Evolutionary conservation across 1,140 invertebrate genomes (phyloP).

Genomic region (Dermatophagoides farinae): DNA sequence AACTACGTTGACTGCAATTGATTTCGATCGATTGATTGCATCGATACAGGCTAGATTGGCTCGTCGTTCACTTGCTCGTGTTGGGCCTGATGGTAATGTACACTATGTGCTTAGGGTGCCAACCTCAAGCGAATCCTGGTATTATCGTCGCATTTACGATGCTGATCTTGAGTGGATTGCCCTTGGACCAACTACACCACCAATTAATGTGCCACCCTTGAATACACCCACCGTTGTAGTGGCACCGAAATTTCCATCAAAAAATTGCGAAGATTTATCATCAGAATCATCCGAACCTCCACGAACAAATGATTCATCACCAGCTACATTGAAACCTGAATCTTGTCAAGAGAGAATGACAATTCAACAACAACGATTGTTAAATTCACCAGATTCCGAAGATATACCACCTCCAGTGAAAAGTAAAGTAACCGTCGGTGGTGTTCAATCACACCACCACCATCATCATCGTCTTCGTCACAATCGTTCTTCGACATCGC

Average conservation of each 20-base stretch:
- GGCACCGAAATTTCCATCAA: not conserved
- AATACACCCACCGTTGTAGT: not conserved
- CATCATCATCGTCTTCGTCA: too few species aligned
- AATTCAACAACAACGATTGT: not conserved
- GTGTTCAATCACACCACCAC: too few species aligned
- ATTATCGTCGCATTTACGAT: constrained; percentile 22
- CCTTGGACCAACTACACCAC: constrained; percentile 34
- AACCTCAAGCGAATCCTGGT: constrained; percentile 23
- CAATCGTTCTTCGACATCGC: not conserved
- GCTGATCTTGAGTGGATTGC: constrained; percentile 49
- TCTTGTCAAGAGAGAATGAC: not conserved
- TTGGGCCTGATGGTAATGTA: constrained; percentile 18
- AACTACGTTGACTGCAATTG: constrained; percentile 16
- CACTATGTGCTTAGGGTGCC: constrained; percentile 25
- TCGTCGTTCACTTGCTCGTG: constrained; percentile 25
- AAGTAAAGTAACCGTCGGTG: not conserved
- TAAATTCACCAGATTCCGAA: not conserved
- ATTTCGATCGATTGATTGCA: constrained; percentile 20
- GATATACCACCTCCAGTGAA: constrained; percentile 1
- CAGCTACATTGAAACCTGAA: not conserved
- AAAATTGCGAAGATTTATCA: not conserved
- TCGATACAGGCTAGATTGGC: constrained; percentile 37
- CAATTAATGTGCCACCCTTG: not conserved
- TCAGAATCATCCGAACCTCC: not conserved
- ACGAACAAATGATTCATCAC: not conserved